phyloP scores from a whole-genome alignment of 2,888 invertebrate species.

The Temnothorax unifasciatus region DNA sequence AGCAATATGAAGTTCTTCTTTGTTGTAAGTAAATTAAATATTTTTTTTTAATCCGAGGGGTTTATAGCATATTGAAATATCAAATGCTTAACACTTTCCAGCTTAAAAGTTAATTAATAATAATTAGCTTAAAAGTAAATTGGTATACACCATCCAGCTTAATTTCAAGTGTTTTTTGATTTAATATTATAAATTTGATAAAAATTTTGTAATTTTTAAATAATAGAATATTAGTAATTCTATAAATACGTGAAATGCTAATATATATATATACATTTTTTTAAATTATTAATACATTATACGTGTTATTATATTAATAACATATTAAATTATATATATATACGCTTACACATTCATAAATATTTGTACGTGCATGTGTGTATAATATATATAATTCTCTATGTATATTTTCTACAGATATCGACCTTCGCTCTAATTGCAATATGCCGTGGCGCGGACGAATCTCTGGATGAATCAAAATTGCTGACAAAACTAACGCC shows the following conservation, averaged over 20 bases:
- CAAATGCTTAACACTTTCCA: neutral
- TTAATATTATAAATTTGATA: neutral
- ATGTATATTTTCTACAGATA: slow-evolving; percentile 64
- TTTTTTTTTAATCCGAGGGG: neutral
- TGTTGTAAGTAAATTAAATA: slow-evolving; percentile 60
- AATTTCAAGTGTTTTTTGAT: neutral
- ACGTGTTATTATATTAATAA: neutral
- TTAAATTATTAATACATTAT: neutral
- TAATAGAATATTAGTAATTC: neutral
- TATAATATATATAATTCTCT: neutral
- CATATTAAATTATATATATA: neutral
- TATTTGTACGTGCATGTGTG: neutral
- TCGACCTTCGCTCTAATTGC: slow-evolving; percentile 67
- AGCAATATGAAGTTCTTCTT: slow-evolving; percentile 58
- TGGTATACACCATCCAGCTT: neutral
- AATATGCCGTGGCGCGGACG: slow-evolving; percentile 71
- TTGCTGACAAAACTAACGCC: slow-evolving; percentile 62
- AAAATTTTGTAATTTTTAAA: neutral
- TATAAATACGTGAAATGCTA: neutral
- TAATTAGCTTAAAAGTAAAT: neutral
- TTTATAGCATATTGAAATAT: neutral
- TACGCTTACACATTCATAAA: neutral
- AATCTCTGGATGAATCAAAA: slow-evolving; percentile 67
- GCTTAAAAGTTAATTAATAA: too few species aligned
- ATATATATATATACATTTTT: neutral